phyloP scores from a whole-genome alignment of 2,888 invertebrate genomes.

The Crocallis elinguaria region DNA sequence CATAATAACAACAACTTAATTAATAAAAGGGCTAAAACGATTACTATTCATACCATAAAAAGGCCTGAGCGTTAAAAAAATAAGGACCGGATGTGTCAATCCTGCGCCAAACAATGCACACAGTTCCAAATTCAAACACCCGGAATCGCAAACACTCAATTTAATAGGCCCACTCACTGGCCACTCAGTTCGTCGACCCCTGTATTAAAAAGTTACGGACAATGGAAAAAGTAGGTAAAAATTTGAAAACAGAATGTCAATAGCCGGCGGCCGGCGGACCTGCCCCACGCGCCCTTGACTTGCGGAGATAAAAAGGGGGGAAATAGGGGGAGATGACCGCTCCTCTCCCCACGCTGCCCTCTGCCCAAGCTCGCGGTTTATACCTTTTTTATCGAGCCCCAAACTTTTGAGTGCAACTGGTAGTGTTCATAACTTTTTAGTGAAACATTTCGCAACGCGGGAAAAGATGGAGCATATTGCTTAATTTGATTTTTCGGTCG shows the following conservation, averaged over 20 bases:
- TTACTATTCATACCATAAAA: no score
- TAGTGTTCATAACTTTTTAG: constrained; percentile 47
- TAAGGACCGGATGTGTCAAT: constrained; percentile 13
- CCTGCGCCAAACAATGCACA: constrained; percentile 27
- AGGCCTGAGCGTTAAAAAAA: not conserved
- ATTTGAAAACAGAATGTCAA: constrained; percentile 84
- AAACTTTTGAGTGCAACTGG: constrained; percentile 67
- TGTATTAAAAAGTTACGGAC: constrained; percentile 82
- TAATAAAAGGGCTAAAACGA: no score
- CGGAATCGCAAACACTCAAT: constrained; percentile 51
- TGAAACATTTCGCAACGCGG: constrained; percentile 22
- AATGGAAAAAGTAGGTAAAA: constrained; percentile 82
- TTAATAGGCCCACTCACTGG: constrained; percentile 64
- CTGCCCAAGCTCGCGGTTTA: constrained; percentile 68
- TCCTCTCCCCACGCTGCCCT: constrained; percentile 61
- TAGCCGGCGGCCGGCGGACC: constrained; percentile 83
- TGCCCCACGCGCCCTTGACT: constrained; percentile 84
- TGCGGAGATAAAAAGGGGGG: constrained; percentile 78
- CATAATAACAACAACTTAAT: no score
- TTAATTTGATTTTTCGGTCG: not conserved
- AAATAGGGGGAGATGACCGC: constrained; percentile 72
- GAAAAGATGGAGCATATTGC: constrained; percentile 5
- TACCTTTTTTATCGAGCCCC: constrained; percentile 68
- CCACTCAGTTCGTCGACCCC: constrained; percentile 75
- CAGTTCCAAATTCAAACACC: constrained; percentile 49